Evolutionary conservation across 2,113 vertebrate species (phyloP).

Genomic region (Pseudorectes ferrugineus): DNA sequence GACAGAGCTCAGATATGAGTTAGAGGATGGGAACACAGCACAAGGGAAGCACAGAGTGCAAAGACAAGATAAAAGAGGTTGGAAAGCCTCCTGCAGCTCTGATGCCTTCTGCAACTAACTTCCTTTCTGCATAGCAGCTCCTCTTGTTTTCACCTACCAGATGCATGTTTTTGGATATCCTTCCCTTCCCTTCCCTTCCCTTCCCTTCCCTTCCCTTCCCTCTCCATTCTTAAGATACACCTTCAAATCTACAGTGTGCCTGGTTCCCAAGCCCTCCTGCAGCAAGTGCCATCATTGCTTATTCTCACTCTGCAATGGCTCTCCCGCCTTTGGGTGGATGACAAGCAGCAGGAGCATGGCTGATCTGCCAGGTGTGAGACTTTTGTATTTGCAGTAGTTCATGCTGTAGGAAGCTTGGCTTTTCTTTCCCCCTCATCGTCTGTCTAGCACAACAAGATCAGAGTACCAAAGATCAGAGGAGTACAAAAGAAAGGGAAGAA

Average conservation of each 20-base stretch:
- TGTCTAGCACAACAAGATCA: background rate
- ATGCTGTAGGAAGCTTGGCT: background rate
- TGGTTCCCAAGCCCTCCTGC: background rate
- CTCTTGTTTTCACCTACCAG: background rate
- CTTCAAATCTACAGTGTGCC: background rate
- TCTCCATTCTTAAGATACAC: background rate
- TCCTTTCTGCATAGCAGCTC: background rate
- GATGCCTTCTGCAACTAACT: background rate
- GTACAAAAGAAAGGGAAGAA: background rate
- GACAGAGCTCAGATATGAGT: background rate
- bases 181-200: background rate
- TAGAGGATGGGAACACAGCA: background rate
- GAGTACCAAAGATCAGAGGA: background rate
- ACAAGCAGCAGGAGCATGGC: background rate
- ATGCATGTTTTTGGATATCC: background rate
- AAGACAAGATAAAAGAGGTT: background rate
- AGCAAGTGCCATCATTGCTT: background rate
- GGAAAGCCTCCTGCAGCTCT: background rate
- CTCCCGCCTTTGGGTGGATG: rapidly evolving
- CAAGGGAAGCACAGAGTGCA: background rate
- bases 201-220: background rate
- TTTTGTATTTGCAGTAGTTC: background rate
- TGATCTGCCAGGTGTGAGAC: background rate
- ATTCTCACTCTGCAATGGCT: background rate
- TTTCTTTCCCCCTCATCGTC: background rate